Conservation (phyloP, 2,888 invertebrate genomes). For the Hemaris fuciformis region DNA sequence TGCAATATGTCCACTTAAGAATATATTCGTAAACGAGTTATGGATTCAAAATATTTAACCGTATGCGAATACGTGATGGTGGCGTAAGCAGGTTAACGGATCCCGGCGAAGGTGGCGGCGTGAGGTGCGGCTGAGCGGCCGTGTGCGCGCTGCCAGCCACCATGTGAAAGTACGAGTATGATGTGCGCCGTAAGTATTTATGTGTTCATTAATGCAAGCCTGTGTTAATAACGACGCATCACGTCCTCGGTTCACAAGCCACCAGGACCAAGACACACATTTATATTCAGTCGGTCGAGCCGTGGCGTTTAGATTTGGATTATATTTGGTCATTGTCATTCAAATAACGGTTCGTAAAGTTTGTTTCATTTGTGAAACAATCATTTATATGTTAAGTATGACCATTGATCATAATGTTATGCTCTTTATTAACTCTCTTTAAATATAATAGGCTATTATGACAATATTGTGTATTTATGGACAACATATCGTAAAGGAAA, state of each 20-base stretch:
- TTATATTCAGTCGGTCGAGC: conserved; percentile 72
- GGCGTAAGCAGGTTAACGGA: conserved; percentile 35
- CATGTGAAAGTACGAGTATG: conserved; percentile 60
- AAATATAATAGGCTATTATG: neutral
- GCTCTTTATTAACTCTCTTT: neutral
- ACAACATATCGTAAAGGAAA: conserved; percentile 2
- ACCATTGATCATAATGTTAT: conserved; percentile 27
- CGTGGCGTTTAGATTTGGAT: conserved; percentile 79
- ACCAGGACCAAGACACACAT: conserved; percentile 63
- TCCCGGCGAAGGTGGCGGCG: conserved; percentile 28
- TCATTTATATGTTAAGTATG: conserved; percentile 50
- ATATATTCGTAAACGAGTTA: conserved; percentile 57
- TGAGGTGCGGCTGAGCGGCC: conserved; percentile 20
- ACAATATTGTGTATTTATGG: conserved; percentile 1
- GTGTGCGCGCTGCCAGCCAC: conserved; percentile 30
- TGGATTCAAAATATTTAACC: conserved; percentile 48
- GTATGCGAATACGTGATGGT: conserved; percentile 52
- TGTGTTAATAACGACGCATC: conserved; percentile 75
- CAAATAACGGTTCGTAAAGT: conserved; percentile 59
- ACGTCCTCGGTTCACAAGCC: conserved; percentile 79
- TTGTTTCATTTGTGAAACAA: conserved; percentile 70
- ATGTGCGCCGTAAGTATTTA: conserved; percentile 50
- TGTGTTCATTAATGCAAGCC: conserved; percentile 75
- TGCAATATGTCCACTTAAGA: conserved; percentile 64
- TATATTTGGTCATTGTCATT: conserved; percentile 77